phyloP scores from a whole-genome alignment of 2,888 invertebrate genomes.

The Orthosia cruda region DNA sequence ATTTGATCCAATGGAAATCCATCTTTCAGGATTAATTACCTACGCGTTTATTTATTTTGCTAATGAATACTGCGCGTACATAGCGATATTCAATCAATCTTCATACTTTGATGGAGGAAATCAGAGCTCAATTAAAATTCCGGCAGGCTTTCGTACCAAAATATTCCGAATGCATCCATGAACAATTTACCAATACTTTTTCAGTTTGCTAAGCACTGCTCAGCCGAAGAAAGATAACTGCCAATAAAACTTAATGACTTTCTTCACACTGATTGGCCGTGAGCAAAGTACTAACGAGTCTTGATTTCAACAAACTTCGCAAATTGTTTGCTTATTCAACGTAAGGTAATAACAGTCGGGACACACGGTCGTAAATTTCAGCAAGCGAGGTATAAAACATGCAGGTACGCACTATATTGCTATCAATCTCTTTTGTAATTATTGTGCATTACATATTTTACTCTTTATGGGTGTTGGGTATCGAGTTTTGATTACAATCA shows the following conservation, averaged over 20 bases:
- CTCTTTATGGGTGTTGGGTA: conserved; percentile 59
- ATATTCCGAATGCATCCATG: conserved; percentile 41
- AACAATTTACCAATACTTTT: conserved; percentile 60
- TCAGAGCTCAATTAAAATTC: conserved; percentile 42
- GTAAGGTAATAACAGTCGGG: conserved; percentile 68
- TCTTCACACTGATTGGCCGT: conserved; percentile 78
- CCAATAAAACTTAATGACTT: conserved; percentile 77
- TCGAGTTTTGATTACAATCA: conserved; percentile 59
- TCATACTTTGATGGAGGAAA: conserved; percentile 32
- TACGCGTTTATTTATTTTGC: conserved; percentile 42
- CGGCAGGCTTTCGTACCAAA: conserved; percentile 18
- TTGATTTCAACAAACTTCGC: conserved; percentile 76
- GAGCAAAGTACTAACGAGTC: conserved; percentile 78
- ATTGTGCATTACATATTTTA: conserved; percentile 66
- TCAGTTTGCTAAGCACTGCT: conserved; percentile 51
- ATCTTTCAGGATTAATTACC: conserved; percentile 47
- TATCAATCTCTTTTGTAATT: conserved; percentile 66
- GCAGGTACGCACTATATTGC: conserved; percentile 58
- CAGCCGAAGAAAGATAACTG: conserved; percentile 61
- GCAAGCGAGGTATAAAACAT: conserved; percentile 60
- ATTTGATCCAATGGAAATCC: conserved; percentile 39
- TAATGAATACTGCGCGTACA: conserved; percentile 35
- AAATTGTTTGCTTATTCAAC: conserved; percentile 78
- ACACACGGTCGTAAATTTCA: conserved; percentile 67
- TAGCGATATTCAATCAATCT: conserved; percentile 37